Percentiles rank a stretch among this genome's conserved stretches.
These are phyloP conservation scores for Rapana venosa DNA, from an alignment of 2,888 invertebrate species.

Conservation along the genomic window DNA sequence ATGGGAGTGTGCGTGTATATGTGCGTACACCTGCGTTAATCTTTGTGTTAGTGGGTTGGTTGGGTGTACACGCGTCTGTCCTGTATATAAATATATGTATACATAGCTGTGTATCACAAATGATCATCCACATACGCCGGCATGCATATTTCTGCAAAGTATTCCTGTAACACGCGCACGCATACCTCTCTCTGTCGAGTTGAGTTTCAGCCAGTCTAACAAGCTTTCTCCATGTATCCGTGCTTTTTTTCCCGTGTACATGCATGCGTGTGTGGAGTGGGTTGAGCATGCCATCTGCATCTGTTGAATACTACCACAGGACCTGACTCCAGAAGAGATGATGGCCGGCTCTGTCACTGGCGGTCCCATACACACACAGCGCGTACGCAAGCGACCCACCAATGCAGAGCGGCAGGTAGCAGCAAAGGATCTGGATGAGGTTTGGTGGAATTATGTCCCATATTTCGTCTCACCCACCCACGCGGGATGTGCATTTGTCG, in stretches of 20 bases:
- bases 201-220: no score
- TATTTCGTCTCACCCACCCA: conserved; percentile 10
- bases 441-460: conserved; percentile 66
- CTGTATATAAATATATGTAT: not conserved
- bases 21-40: not conserved
- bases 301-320: not conserved
- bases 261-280: no score
- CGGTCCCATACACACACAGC: not conserved
- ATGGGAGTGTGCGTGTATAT: not conserved
- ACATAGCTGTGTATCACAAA: no score
- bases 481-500: conserved; percentile 22
- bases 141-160: no score
- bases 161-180: no score
- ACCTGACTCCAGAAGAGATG: conserved; percentile 27
- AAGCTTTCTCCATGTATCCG: no score
- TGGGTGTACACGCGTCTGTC: not conserved
- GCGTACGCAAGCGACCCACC: conserved; percentile 21
- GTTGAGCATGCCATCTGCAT: no score
- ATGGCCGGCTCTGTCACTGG: not conserved
- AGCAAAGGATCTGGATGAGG: conserved; percentile 63
- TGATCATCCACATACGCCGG: no score
- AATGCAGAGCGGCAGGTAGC: conserved; percentile 70
- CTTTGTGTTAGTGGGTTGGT: not conserved
- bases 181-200: no score
- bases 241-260: no score